These are phyloP conservation scores for Dasypus novemcinctus DNA, from an alignment of 2,113 vertebrate genomes.

Conservation along the genomic window DNA sequence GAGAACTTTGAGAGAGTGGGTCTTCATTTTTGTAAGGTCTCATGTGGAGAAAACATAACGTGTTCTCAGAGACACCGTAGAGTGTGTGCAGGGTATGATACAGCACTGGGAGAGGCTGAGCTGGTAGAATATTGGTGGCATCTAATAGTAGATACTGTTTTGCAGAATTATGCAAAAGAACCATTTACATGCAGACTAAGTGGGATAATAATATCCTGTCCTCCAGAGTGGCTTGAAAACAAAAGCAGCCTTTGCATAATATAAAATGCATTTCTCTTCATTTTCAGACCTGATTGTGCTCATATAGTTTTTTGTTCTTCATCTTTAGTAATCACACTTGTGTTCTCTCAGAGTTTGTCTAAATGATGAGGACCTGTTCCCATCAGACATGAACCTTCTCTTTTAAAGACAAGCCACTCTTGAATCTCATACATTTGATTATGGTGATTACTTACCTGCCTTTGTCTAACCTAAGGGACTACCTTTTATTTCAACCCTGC, in stretches of 20 bases:
- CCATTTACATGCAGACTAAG: slow-evolving; percentile 53
- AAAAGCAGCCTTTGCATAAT: slow-evolving; percentile 66
- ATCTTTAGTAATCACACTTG: slow-evolving; percentile 63
- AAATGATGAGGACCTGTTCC: slow-evolving; percentile 64
- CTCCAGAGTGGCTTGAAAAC: slow-evolving; percentile 61
- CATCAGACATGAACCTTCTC: slow-evolving; percentile 51
- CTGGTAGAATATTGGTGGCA: neutral
- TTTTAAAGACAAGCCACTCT: slow-evolving; percentile 56
- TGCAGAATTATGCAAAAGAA: slow-evolving; percentile 33
- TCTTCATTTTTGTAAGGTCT: slow-evolving; percentile 8
- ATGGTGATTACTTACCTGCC: slow-evolving; percentile 63
- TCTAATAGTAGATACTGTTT: neutral
- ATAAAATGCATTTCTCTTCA: slow-evolving; percentile 50
- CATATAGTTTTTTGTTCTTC: slow-evolving; percentile 57
- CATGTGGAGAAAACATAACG: neutral
- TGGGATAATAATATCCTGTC: slow-evolving; percentile 42
- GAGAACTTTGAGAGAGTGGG: slow-evolving; percentile 9
- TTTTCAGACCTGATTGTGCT: slow-evolving; percentile 60
- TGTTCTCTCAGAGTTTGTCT: slow-evolving; percentile 53
- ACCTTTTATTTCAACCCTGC: slow-evolving; percentile 27
- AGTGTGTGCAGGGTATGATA: neutral
- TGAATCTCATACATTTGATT: slow-evolving; percentile 69
- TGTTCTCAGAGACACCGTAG: neutral
- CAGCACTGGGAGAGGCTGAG: neutral
- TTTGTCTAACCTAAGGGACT: slow-evolving; percentile 37